Evolutionary conservation across 2,797 vertebrate species (phyloP).

Genomic region (Xiphorhynchus erythropygius): DNA sequence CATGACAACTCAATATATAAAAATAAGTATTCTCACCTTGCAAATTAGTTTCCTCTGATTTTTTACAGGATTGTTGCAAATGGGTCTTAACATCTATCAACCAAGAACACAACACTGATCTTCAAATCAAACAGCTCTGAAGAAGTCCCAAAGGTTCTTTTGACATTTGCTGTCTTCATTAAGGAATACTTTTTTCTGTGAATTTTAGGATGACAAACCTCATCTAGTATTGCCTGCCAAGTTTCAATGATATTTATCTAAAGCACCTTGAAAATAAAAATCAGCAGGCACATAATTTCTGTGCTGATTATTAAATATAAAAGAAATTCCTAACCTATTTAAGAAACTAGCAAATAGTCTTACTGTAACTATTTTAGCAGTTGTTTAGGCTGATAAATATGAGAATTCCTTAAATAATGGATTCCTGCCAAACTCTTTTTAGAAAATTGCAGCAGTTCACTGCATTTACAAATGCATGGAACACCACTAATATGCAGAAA

Average conservation of each 20-base stretch:
- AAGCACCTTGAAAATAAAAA: background rate
- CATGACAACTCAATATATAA: rapidly evolving
- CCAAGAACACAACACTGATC: background rate
- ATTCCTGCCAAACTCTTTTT: background rate
- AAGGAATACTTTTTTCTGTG: background rate
- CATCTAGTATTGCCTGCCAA: background rate
- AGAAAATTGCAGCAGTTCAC: background rate
- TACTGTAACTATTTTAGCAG: background rate
- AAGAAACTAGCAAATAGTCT: background rate
- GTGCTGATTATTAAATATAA: background rate
- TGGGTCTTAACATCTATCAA: background rate
- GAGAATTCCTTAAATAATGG: background rate
- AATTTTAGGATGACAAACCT: background rate
- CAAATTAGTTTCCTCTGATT: background rate
- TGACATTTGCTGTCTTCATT: background rate
- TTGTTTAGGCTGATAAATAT: background rate
- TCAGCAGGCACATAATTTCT: background rate
- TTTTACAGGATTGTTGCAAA: background rate
- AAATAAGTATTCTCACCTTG: background rate
- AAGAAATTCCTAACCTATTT: background rate
- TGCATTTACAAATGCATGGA: background rate
- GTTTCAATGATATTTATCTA: background rate
- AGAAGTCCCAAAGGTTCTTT: background rate
- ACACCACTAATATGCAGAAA: background rate
- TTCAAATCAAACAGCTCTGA: background rate